Evolutionary conservation across 1,140 invertebrate species (phyloP), one percentile per base, ranked within the genome.

Genomic region (Drosophila pruinosa): DNA sequence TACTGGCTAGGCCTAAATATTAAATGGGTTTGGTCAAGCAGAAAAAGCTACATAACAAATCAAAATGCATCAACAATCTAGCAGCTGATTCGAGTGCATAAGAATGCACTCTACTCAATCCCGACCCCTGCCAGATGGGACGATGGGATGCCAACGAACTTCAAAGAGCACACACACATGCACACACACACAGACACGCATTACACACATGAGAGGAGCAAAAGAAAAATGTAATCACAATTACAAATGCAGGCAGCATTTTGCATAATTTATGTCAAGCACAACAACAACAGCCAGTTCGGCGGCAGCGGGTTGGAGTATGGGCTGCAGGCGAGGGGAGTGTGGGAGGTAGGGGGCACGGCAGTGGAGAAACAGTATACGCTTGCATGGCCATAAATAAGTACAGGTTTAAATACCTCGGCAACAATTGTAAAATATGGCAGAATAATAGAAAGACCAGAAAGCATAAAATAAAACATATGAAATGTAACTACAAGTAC

Each of bases 231-330:
- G 73, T 68, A 81, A 88, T 86, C 82, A 81, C 78, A 86, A 86
- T 86, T 75, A 86, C 83, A 86, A 82, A 86, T 86, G 82, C 82
- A 86, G 67, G 82, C 82, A 82, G 57, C 71, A 88, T 82, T 86
- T 88, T 86, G 82, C 82, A 86, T 86, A 86, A 86, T 86, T 86
- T 86, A 86, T 86, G 82, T 86, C 82, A 86, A 86, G 82, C 83
- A 86, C 62, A 75, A 88, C 85, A 83, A 65, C 78, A 78, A 58
- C 75, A 39, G 5, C 24, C 24, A 45, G 22, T 54, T 17, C 5
- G n/a, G 47, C 7, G n/a, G n/a, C n/a, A n/a, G n/a, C n/a, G n/a
- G n/a, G n/a, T n/a, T 22, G 17, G 8, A 15, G 15, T 34, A 19
- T n/a, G 53, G 53, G 22, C 39, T 12, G 53, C 38, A 56, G 54